Conservation (phyloP, 2,888 invertebrate genomes). For the Megaustenia siamemsis region DNA sequence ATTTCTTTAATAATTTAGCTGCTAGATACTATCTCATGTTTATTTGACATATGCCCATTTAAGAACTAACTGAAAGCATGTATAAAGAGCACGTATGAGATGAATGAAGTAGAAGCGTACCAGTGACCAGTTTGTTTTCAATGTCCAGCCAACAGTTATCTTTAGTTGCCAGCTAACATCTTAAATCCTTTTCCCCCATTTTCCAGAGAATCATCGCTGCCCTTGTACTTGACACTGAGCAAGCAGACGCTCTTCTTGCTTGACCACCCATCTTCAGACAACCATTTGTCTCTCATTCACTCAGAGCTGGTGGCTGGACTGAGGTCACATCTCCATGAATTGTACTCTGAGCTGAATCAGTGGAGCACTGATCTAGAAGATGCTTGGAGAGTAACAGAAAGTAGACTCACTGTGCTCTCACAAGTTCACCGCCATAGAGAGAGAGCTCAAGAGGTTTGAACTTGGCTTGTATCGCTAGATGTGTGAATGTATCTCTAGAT, state of each 20-base stretch:
- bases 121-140: too few relatives aligned
- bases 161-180: too few relatives aligned
- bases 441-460: constrained; percentile 53
- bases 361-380: constrained; percentile 50
- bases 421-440: constrained; percentile 55
- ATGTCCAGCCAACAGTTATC: too few relatives aligned
- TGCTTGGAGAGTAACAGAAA: constrained; percentile 52
- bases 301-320: constrained; percentile 44
- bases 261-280: constrained; percentile 46
- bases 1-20: too few relatives aligned
- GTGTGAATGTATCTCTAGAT: too few relatives aligned
- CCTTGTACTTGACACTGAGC: constrained; percentile 35
- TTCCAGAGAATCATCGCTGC: constrained; percentile 43
- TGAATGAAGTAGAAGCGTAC: too few relatives aligned
- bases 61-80: too few relatives aligned
- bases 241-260: constrained; percentile 55
- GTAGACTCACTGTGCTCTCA: constrained; percentile 45
- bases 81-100: too few relatives aligned
- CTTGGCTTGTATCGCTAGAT: not conserved
- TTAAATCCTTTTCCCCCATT: not conserved
- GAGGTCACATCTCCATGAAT: constrained; percentile 13
- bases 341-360: constrained; percentile 45
- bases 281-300: constrained; percentile 40
- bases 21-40: too few relatives aligned
- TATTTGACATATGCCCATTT: too few relatives aligned